A percentile compares a stretch with the other conserved stretches of the same genome.
Conservation (phyloP, 2,797 vertebrate species). For the Prionace glauca region DNA sequence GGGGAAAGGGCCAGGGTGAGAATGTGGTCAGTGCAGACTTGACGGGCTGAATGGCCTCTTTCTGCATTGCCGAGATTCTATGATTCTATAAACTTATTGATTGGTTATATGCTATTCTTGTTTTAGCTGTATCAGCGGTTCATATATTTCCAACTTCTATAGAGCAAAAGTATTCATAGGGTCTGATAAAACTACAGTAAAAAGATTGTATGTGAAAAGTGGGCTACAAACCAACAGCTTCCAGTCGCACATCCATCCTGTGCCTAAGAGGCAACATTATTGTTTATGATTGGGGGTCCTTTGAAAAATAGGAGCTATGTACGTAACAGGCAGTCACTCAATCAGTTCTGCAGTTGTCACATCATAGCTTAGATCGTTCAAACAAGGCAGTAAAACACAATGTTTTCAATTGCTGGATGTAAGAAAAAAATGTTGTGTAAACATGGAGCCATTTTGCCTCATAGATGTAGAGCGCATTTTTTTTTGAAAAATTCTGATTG, state of each 20-base stretch:
- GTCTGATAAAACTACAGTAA: not conserved
- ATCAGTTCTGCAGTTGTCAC: not conserved
- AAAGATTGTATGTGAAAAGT: not conserved
- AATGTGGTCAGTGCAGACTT: too few relatives aligned
- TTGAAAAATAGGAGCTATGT: not conserved
- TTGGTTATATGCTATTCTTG: not conserved
- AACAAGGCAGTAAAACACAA: not conserved
- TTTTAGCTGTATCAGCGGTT: not conserved
- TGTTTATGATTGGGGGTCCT: not conserved
- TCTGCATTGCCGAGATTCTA: too few relatives aligned
- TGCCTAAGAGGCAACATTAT: not conserved
- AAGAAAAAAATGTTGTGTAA: not conserved
- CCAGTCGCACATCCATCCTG: not conserved
- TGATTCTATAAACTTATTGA: too few relatives aligned
- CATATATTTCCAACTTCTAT: not conserved
- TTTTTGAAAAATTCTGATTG: too few relatives aligned
- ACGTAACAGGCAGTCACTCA: not conserved
- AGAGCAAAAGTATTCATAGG: not conserved
- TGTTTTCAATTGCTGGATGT: not conserved
- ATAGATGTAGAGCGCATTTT: not conserved
- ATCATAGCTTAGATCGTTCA: not conserved
- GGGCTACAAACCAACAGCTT: not conserved
- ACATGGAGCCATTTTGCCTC: not conserved
- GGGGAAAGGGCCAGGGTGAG: too few relatives aligned
- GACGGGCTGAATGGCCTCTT: too few relatives aligned